Base-by-base conservation (phyloP, 2,797 vertebrate genomes). In the Sylvia borin region DNA sequence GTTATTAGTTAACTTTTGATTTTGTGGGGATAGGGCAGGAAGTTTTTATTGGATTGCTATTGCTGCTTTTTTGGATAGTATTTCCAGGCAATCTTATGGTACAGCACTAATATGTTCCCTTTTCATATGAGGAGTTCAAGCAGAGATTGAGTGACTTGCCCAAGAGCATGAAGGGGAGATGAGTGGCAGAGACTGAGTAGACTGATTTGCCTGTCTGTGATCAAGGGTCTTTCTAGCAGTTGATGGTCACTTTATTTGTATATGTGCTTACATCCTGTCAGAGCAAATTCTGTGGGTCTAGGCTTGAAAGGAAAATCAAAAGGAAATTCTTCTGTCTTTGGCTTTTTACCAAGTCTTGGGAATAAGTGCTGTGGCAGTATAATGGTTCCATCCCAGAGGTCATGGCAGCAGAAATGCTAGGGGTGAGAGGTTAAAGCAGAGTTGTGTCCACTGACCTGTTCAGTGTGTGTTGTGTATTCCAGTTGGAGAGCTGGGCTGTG, bases 381-480 rank as follows among this genome's bases (percentile, higher is more conserved):
- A 88, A 64, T 71, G 75, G 31, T 60, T 92, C 54, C 25, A 16
- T 71, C 74, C 78, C 94, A 85, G 96, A 97, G 97, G 97, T 97
- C 96, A 77, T 77, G 82, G 96, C 90, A 97, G 91, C 92, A 97
- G 91, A 97, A 97, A 94, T 94, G 82, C 62, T 55, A 7, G 50
- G 79, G 95, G 86, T 97, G 95, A 97, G 93, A 96, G 97, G 97
- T 98, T 96, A 96, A 86, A 95, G 68, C 73, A 60, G 73, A 78
- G 81, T 91, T 97, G 93, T 97, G 96, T 93, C 93, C 85, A 51
- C 92, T 97, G 96, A 93, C 90, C 89, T 96, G 86, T 92, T 92
- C 53, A 70, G 60, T 74, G 66, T 75, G 87, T 96, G 92, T 90
- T 96, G 95, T 94, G 82, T 97, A 77, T 96, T 97, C 83, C 73